Base-by-base conservation (phyloP, 2,797 vertebrate genomes). In the Sylvilagus floridanus region DNA sequence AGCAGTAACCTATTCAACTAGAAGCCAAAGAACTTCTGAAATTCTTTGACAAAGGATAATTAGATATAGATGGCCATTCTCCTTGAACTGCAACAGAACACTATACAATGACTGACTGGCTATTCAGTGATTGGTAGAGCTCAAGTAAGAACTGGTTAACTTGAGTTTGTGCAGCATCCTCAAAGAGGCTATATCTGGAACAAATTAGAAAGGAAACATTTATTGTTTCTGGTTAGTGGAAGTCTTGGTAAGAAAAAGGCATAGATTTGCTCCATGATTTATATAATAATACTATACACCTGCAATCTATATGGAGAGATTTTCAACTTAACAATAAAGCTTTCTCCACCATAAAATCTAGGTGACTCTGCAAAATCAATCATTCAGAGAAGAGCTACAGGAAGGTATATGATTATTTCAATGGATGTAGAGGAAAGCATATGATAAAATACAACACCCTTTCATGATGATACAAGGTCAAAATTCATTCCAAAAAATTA, bases 341-440 rank as follows among this genome's bases (percentile, higher is more conserved):
- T 76, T 75, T 60, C 82, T 92, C 82, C n/a, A 65, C 75, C 66
- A 24, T 78, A 87, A 82, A 83, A 30, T 22, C 62, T n/a, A 77
- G 7, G 2, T 72, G 24, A 54, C 73, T 75, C 52, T 82, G 12
- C 37, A 85, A 47, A 88, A 24, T 13, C 54, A 88, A 71, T 42
- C 16, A 75, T 88, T 85, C 52, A 60, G 8, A 94, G 60, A 89
- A 76, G 14, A 5, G 26, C 65, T 47, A 62, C 57, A 26, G 42
- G 17, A 12, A 19, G 75, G 42, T 42, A 42, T 42, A 8, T 42
- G 42, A 42, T 42, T 42, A 42, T 42, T 42, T 42, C 42, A 42
- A 42, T 42, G 42, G 42, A 42, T 42, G 42, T 42, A 42, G 7
- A 42, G 42, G 42, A 42, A 42, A 42, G 8, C 42, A 42, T 42